Percentiles rank a stretch among this genome's conserved stretches.
phyloP scores from a whole-genome alignment of 1,140 invertebrate species.

The Plodia interpunctella region DNA sequence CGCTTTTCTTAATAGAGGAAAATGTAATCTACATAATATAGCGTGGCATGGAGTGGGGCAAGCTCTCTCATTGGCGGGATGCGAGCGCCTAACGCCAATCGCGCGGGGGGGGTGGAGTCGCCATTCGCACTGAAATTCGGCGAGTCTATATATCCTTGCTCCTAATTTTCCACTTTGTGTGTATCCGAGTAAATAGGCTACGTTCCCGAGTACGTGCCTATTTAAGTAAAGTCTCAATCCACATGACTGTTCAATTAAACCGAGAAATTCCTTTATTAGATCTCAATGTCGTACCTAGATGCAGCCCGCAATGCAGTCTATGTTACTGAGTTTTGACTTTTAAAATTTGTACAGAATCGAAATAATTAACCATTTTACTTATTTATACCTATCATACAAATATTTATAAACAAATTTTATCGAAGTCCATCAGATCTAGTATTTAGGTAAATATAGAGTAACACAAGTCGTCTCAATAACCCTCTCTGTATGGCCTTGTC shows the following conservation, averaged over 20 bases:
- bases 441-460: too few species aligned
- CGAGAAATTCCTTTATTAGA: neutral
- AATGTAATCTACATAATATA: conserved; percentile 48
- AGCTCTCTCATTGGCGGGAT: conserved; percentile 53
- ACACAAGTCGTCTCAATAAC: too few species aligned
- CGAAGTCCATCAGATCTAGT: too few species aligned
- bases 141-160: conserved; percentile 21
- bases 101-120: conserved; percentile 59
- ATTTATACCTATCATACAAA: too few species aligned
- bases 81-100: conserved; percentile 53
- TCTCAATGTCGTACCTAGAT: too few species aligned
- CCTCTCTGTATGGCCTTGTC: too few species aligned
- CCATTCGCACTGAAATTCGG: conserved; percentile 50
- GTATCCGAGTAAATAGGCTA: neutral
- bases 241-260: neutral
- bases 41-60: conserved; percentile 48
- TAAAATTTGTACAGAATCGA: too few species aligned
- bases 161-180: conserved; percentile 6
- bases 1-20: conserved; percentile 40
- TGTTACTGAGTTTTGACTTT: too few species aligned
- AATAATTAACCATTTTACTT: too few species aligned
- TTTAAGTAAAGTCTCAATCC: neutral
- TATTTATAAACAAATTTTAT: too few species aligned
- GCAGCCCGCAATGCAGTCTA: too few species aligned
- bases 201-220: neutral